Percentiles rank a stretch among this genome's conserved stretches.
Conservation (phyloP, 2,888 invertebrate species). For the Neocrepidodera transversa region DNA sequence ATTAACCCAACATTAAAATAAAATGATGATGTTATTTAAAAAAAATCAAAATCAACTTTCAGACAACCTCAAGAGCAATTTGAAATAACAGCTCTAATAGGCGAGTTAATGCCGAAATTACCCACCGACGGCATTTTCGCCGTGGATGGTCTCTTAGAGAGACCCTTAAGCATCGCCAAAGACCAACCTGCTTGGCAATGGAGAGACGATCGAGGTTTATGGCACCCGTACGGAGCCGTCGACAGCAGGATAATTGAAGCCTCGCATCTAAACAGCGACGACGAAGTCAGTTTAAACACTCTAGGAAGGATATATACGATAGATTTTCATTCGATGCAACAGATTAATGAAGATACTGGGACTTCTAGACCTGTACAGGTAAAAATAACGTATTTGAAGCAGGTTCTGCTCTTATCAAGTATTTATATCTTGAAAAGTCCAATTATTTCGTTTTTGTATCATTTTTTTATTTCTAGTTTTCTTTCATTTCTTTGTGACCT, state of each 20-base stretch:
- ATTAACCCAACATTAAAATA: too few species aligned
- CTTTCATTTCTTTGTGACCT: too few species aligned
- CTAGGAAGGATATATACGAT: slow-evolving; percentile 94
- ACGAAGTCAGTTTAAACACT: slow-evolving; percentile 92
- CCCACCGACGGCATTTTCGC: slow-evolving; percentile 95
- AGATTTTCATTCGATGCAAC: slow-evolving; percentile 97
- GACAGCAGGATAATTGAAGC: slow-evolving; percentile 96
- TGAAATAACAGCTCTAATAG: slow-evolving; percentile 96
- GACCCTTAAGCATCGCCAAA: slow-evolving; percentile 71
- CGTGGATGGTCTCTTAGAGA: slow-evolving; percentile 86
- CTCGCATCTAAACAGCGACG: slow-evolving; percentile 92
- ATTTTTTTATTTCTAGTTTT: too few species aligned
- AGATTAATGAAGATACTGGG: slow-evolving; percentile 97
- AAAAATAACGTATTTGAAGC: too few species aligned
- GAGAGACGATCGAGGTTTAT: slow-evolving; percentile 92
- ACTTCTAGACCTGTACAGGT: slow-evolving; percentile 79
- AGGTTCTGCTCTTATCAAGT: not conserved
- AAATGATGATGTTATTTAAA: too few species aligned
- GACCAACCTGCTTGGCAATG: slow-evolving; percentile 95
- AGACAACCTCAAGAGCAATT: slow-evolving; percentile 89
- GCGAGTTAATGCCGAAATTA: slow-evolving; percentile 95
- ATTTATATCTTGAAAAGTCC: not conserved
- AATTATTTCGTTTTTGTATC: too few species aligned
- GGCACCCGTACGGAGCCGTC: slow-evolving; percentile 91
- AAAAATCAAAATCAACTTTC: too few species aligned